Evolutionary conservation across 2,888 invertebrate species (phyloP), one percentile per base, ranked within the genome.

Genomic region (Limenitis camilla): DNA sequence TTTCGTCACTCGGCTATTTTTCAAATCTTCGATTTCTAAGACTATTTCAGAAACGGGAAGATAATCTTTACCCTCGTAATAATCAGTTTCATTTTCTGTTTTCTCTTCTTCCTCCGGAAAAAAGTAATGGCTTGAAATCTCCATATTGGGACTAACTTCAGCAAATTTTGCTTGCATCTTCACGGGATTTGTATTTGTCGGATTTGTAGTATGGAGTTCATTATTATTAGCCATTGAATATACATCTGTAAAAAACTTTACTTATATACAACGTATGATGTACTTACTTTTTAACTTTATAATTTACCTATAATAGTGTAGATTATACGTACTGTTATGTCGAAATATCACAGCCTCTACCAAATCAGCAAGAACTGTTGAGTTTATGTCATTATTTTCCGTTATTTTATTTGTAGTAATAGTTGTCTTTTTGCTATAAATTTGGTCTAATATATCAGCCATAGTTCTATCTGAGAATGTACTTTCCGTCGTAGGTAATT

Each of bases 331-430:
- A 84, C 86, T 81, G 50, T 71, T 71, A 55, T 70, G 79, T 66
- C 80, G 72, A 64, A 86, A 86, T 61, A 87, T 86, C 7, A 87
- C 79, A 36, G 85, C 83, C 68, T 86, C 84, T 7, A 87, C 78
- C 54, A 87, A 76, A 71, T 87, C 79, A 5, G 76, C 81, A 29
- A 87, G 72, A 48, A 85, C 64, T 8, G 86, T 85, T 35, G 86
- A 85, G 66, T 87, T 86, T 0, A 84, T 62, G 45, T 68, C 65
- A 52, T 83, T 78, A 53, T 58, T 70, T 30, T 73, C 64, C 3
- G 74, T 66, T 32, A 66, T 44, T 62, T 67, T 78, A 6, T 59
- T 61, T 10, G 76, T 76, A 0, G 77, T 76, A 7, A 69, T n/a
- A 6, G 64, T 45, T 47, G 63, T 64, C 59, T 76, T 80, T 56